Evolutionary conservation across 1,140 invertebrate genomes (phyloP).

Genomic region (Drosophila pruinosa): DNA sequence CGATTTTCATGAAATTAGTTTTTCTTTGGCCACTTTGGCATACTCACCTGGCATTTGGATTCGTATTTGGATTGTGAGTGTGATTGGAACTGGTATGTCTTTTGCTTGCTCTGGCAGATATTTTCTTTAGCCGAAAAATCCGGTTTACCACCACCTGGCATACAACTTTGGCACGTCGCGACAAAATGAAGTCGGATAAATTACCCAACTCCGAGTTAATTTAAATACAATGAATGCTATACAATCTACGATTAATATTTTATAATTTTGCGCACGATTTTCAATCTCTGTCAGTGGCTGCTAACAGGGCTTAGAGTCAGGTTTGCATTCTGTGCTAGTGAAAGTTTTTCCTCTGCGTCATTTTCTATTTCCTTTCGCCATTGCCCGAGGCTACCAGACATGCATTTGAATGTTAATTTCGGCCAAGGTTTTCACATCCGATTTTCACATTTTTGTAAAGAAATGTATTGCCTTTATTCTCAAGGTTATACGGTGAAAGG

Average conservation of each 20-base stretch:
- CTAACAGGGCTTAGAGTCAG: background rate
- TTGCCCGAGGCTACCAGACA: constrained; percentile 62
- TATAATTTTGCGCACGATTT: constrained; percentile 72
- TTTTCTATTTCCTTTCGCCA: constrained; percentile 36
- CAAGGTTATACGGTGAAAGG: constrained; percentile 10
- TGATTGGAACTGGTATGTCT: constrained; percentile 7
- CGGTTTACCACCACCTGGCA: constrained; percentile 44
- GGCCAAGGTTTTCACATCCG: constrained; percentile 13
- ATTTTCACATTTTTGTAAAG: background rate
- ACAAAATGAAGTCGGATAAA: constrained; percentile 52
- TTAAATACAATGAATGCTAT: constrained; percentile 61
- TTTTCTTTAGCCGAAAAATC: constrained; percentile 31
- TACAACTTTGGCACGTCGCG: constrained; percentile 58
- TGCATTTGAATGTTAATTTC: constrained; percentile 68
- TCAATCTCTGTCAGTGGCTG: constrained; percentile 41
- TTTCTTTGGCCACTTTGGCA: constrained; percentile 53
- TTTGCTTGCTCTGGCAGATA: background rate
- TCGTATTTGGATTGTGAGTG: constrained; percentile 11
- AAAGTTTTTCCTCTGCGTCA: constrained; percentile 30
- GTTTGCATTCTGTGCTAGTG: constrained; percentile 20
- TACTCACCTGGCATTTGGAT: constrained; percentile 6
- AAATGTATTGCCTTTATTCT: constrained; percentile 18
- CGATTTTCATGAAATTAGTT: constrained; percentile 78
- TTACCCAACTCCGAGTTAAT: constrained; percentile 48
- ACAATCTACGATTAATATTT: constrained; percentile 67